These are phyloP conservation scores for Paramuricea clavata DNA, from an alignment of 92 coral and sea anemone species.

Conservation along the genomic window DNA sequence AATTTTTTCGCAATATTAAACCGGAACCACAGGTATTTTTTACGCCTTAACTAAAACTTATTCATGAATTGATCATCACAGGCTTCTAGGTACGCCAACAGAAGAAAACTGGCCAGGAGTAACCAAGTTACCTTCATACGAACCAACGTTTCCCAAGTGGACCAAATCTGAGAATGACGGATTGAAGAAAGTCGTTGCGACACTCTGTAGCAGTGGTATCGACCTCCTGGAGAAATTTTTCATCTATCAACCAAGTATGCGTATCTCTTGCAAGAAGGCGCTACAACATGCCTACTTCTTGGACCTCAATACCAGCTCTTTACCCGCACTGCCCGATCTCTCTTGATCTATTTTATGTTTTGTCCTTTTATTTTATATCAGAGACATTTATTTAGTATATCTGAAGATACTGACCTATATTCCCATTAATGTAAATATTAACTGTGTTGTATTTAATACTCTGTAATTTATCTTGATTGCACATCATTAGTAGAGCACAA, in stretches of 20 bases:
- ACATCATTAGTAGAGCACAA: too few relatives aligned
- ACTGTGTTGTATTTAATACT: too few relatives aligned
- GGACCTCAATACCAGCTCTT: conserved; percentile 81
- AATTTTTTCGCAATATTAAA: too few relatives aligned
- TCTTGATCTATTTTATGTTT: background rate
- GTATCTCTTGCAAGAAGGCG: conserved; percentile 91
- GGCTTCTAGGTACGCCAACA: conserved; percentile 97
- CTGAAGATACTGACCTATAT: too few relatives aligned
- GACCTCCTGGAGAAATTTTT: conserved; percentile 86
- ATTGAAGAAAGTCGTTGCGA: conserved; percentile 86
- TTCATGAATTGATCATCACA: conserved; percentile 19
- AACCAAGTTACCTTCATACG: conserved; percentile 78
- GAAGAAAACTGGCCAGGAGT: conserved; percentile 95
- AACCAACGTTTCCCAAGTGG: conserved; percentile 90
- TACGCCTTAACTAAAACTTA: too few relatives aligned
- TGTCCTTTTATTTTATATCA: background rate
- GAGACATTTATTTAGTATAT: too few relatives aligned
- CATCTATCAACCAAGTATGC: conserved; percentile 80
- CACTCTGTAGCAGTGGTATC: conserved; percentile 74
- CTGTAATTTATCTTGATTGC: too few relatives aligned
- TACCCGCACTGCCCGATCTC: conserved; percentile 70
- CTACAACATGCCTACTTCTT: conserved; percentile 85
- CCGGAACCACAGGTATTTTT: too few relatives aligned
- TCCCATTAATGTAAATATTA: too few relatives aligned
- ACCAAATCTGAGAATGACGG: conserved; percentile 75